Conservation (phyloP, 1,140 invertebrate species). For the Drosophila bifasciata region DNA sequence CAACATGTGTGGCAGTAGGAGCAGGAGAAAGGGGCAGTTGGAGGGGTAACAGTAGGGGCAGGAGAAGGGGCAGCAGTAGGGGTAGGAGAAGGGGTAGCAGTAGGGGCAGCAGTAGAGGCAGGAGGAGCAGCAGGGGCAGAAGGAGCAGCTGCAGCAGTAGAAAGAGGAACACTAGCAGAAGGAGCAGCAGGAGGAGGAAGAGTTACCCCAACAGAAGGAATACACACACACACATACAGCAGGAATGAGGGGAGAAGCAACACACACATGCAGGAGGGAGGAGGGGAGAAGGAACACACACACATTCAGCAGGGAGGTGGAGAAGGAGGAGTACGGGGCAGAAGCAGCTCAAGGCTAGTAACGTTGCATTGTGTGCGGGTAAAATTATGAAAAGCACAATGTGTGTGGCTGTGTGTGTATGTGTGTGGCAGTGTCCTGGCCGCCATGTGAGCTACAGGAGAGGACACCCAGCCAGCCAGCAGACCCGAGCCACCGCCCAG, state of each 20-base stretch:
- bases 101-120: too few species aligned
- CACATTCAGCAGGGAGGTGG: neutral
- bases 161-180: constrained; percentile 13
- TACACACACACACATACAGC: constrained; percentile 25
- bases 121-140: neutral
- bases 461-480: neutral
- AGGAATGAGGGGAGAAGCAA: constrained; percentile 1
- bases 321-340: constrained; percentile 8
- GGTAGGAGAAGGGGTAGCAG: too few species aligned
- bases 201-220: constrained; percentile 30
- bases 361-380: constrained; percentile 56
- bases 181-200: neutral
- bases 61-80: too few species aligned
- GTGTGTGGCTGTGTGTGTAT: constrained; percentile 25
- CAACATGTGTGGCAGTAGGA: too few species aligned
- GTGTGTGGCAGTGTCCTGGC: constrained; percentile 26
- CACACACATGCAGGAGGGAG: constrained; percentile 3
- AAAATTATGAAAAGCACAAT: constrained; percentile 70
- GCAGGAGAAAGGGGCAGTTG: neutral
- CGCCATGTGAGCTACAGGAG: constrained; percentile 23
- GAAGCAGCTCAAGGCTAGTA: constrained; percentile 54
- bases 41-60: neutral
- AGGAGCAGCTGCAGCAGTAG: neutral
- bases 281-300: constrained; percentile 44
- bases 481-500: constrained; percentile 13